These are phyloP conservation scores for Numenius phaeopus DNA, from an alignment of 2,797 vertebrate species.

Conservation along the genomic window DNA sequence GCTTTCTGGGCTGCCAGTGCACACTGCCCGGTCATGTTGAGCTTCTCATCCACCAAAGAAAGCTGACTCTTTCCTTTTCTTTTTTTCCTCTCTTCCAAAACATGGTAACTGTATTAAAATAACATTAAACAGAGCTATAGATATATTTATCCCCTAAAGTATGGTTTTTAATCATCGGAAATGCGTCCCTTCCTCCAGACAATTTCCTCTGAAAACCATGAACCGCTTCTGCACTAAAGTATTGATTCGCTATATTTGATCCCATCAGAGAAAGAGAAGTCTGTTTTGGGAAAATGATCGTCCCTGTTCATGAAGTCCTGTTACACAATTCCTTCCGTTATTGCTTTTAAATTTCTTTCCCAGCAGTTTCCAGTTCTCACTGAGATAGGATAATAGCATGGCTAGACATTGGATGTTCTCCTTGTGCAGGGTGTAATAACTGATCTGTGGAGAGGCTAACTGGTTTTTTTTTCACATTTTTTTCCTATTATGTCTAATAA, in stretches of 20 bases:
- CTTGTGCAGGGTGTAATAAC: neutral
- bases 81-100: neutral
- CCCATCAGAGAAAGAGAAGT: neutral
- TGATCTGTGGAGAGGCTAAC: neutral
- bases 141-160: neutral
- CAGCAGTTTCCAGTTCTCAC: neutral
- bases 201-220: neutral
- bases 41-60: neutral
- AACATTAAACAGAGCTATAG: neutral
- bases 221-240: neutral
- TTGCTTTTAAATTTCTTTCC: neutral
- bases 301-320: neutral
- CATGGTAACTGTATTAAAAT: neutral
- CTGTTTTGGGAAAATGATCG: neutral
- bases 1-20: no score
- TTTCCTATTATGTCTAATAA: neutral
- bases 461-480: neutral
- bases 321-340: neutral
- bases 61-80: neutral
- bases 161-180: neutral
- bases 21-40: no score
- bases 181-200: neutral
- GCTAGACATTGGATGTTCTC: neutral
- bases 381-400: neutral
- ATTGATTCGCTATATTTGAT: neutral